Conservation (phyloP, 2,797 vertebrate genomes). For the Discoglossus pictus region DNA sequence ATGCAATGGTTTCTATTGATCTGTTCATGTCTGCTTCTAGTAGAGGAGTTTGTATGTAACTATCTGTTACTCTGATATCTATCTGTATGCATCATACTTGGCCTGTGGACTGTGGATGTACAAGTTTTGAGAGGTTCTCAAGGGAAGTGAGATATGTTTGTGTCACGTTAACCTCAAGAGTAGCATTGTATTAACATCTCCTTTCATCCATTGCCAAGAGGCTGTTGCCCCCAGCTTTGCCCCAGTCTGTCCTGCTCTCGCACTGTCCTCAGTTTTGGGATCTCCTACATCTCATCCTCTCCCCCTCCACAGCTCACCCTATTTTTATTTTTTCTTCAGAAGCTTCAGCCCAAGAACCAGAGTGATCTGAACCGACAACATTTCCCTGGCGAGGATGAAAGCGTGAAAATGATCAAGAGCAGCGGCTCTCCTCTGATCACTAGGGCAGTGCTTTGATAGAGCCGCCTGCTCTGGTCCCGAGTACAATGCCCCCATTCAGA, state of each 20-base stretch:
- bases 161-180: constrained; percentile 16
- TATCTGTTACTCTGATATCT: too few species aligned
- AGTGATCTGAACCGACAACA: constrained; percentile 82
- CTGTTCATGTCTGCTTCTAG: too few species aligned
- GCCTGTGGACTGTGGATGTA: too few species aligned
- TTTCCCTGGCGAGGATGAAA: constrained; percentile 79
- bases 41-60: too few species aligned
- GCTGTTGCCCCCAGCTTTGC: constrained; percentile 2
- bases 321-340: constrained; percentile 42
- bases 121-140: too few species aligned
- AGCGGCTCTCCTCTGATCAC: constrained; percentile 78
- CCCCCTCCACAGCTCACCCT: constrained; percentile 4
- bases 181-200: constrained; percentile 15
- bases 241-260: background rate
- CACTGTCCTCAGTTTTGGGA: constrained; percentile 35
- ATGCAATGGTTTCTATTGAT: too few species aligned
- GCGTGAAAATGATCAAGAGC: constrained; percentile 84
- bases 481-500: constrained; percentile 83
- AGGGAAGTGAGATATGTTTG: constrained; percentile 24
- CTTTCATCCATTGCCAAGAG: constrained; percentile 37
- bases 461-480: constrained; percentile 69
- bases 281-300: background rate
- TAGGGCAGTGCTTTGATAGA: constrained; percentile 77
- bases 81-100: too few species aligned
- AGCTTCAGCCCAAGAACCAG: constrained; percentile 63